Conservation (phyloP, 1,140 invertebrate species). For the Scaptodrosophila lebanonensis region DNA sequence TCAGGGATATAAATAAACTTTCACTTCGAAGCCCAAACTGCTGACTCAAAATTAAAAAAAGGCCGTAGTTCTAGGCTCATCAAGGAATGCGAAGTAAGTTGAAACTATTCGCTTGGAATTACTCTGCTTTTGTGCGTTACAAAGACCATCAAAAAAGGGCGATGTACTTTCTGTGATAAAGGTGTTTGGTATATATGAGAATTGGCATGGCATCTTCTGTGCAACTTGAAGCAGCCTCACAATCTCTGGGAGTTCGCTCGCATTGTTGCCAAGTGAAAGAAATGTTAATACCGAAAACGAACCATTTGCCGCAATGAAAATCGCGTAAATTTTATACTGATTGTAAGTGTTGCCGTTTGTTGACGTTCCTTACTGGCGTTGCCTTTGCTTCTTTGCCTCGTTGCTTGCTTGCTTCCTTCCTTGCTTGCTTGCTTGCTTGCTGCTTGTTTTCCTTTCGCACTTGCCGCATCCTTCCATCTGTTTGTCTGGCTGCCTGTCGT, state of each 20-base stretch:
- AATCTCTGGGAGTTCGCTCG: background rate
- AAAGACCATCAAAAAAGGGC: background rate
- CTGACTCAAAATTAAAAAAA: too few species aligned
- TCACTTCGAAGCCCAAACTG: too few species aligned
- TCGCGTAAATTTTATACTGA: conserved; percentile 73
- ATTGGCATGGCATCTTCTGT: conserved; percentile 57
- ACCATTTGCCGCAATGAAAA: conserved; percentile 73
- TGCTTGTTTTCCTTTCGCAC: too few species aligned
- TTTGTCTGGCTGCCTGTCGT: conserved; percentile 24
- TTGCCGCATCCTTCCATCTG: too few species aligned
- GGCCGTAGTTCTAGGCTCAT: too few species aligned
- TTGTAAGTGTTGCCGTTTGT: conserved; percentile 70
- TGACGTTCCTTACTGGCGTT: conserved; percentile 45
- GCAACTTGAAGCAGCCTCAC: conserved; percentile 15
- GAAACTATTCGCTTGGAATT: too few species aligned
- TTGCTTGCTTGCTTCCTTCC: too few species aligned
- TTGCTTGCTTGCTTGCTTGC: too few species aligned
- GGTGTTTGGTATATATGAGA: conserved; percentile 38
- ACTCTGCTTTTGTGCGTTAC: too few species aligned
- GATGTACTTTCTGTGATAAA: background rate
- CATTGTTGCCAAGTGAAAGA: conserved; percentile 35
- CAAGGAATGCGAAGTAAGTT: too few species aligned
- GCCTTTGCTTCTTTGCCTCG: conserved; percentile 44
- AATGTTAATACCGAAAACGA: conserved; percentile 71
- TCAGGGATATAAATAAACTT: too few species aligned